phyloP scores from a whole-genome alignment of 2,113 vertebrate genomes.

The Rhynchomys soricoides region DNA sequence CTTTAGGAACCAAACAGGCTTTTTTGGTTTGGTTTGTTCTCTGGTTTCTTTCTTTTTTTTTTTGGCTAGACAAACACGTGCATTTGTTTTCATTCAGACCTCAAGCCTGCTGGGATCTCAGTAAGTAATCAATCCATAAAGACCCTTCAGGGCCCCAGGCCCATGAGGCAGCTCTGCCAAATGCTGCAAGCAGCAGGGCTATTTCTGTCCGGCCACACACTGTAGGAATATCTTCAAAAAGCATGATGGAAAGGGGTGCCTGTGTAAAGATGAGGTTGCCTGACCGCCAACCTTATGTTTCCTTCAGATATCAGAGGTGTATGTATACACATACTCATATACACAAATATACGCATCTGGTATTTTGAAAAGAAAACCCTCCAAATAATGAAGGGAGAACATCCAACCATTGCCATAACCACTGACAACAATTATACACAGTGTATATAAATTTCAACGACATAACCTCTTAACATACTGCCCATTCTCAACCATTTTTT shows the following conservation, averaged over 20 bases:
- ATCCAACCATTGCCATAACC: background rate
- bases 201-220: rapidly evolving
- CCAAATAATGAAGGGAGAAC: conserved; percentile 38
- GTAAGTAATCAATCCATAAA: background rate
- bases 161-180: too few species aligned
- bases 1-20: background rate
- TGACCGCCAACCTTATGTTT: background rate
- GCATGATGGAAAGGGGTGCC: rapidly evolving
- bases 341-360: background rate
- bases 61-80: background rate
- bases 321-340: background rate
- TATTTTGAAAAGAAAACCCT: conserved; percentile 1
- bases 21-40: background rate
- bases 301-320: background rate
- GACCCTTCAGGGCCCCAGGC: background rate
- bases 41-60: background rate
- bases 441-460: background rate
- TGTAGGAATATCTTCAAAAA: background rate
- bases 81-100: conserved; percentile 24
- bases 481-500: background rate
- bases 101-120: background rate
- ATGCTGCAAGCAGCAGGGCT: background rate
- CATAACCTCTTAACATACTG: background rate
- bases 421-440: conserved; percentile 30
- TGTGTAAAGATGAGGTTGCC: rapidly evolving